Conservation (phyloP, 1,140 invertebrate genomes). For the Pogonomyrmex barbatus region DNA sequence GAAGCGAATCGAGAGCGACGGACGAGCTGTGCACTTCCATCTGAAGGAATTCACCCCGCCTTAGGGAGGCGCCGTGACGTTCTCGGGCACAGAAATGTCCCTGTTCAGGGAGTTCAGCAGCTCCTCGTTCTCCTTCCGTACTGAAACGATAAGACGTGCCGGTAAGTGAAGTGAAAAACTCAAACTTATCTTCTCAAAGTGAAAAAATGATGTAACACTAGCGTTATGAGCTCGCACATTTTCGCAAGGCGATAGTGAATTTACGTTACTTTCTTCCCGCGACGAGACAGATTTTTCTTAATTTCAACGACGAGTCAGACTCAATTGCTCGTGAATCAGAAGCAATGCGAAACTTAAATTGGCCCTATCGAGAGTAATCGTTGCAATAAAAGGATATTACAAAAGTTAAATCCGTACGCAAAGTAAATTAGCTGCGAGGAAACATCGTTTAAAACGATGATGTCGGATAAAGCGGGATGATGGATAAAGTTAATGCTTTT, state of each 20-base stretch:
- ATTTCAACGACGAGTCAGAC: background rate
- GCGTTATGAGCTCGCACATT: background rate
- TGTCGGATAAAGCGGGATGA: background rate
- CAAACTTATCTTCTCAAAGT: background rate
- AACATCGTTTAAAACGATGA: background rate
- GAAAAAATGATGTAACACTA: background rate
- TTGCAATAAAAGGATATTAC: constrained; percentile 1
- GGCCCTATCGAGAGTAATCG: constrained; percentile 4
- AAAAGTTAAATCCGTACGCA: background rate
- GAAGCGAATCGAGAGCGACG: constrained; percentile 13
- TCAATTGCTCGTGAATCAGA: constrained; percentile 10
- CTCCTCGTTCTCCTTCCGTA: constrained; percentile 86
- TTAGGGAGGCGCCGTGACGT: constrained; percentile 77
- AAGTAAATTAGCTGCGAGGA: background rate
- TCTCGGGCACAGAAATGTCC: constrained; percentile 78
- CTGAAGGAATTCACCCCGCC: constrained; percentile 13
- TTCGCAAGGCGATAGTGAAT: background rate
- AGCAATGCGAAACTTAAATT: constrained; percentile 24
- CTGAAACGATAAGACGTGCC: constrained; percentile 73
- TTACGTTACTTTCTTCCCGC: background rate
- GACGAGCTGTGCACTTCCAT: constrained; percentile 63
- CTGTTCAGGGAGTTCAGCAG: constrained; percentile 85
- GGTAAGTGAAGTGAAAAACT: constrained; percentile 20
- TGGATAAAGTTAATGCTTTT: background rate
- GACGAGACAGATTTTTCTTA: constrained; percentile 19